A percentile compares a stretch with the other conserved stretches of the same genome.
Conservation (phyloP, 2,113 vertebrate species). For the Paedocypris sp. region DNA sequence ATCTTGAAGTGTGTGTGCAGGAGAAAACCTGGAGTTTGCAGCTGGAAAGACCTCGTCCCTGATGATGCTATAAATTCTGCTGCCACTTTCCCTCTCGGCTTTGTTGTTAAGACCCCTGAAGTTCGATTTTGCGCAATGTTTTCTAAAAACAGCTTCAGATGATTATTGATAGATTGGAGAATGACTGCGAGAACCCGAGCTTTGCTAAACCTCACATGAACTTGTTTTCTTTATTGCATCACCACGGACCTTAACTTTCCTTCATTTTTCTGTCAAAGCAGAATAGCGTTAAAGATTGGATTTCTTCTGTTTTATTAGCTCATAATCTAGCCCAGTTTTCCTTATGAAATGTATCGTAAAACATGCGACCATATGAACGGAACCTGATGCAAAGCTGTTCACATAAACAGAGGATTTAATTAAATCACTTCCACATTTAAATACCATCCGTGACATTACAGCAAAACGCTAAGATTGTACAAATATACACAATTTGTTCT, state of each 20-base stretch:
- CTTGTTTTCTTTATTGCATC: not conserved
- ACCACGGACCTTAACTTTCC: not conserved
- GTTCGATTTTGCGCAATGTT: not conserved
- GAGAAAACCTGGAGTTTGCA: slow-evolving; percentile 40
- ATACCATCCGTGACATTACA: slow-evolving; percentile 13
- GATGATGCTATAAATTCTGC: slow-evolving; percentile 46
- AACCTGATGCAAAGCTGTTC: slow-evolving; percentile 6
- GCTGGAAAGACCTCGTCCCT: slow-evolving; percentile 47
- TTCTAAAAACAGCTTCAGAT: slow-evolving; percentile 7
- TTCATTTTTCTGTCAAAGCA: too few species aligned
- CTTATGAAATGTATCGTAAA: too few species aligned
- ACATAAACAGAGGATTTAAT: slow-evolving; percentile 52
- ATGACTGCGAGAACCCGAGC: not conserved
- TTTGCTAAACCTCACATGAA: not conserved
- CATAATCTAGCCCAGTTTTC: not conserved
- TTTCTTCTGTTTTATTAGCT: not conserved
- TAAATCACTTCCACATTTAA: slow-evolving; percentile 35
- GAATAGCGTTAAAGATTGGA: not conserved
- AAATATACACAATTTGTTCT: slow-evolving; percentile 35
- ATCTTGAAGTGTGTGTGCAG: slow-evolving; percentile 33
- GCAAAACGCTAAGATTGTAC: slow-evolving; percentile 42
- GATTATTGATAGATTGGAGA: slow-evolving; percentile 20
- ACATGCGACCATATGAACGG: too few species aligned
- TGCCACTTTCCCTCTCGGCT: slow-evolving; percentile 21
- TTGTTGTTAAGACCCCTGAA: slow-evolving; percentile 18